These are phyloP conservation scores for Pristis pectinata DNA, from an alignment of 2,797 vertebrate genomes.

Conservation along the genomic window DNA sequence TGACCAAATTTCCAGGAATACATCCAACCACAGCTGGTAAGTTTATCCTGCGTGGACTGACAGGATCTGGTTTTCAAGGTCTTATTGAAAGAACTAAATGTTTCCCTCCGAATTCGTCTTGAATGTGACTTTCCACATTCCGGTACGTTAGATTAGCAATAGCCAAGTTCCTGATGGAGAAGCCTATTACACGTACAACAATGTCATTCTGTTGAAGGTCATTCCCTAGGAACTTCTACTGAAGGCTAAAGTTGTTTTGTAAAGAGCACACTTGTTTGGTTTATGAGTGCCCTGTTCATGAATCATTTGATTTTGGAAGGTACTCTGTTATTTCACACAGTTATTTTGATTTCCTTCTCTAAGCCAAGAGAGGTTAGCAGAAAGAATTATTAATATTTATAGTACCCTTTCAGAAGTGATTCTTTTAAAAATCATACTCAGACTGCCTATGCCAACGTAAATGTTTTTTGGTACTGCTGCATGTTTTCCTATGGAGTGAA, in stretches of 20 bases:
- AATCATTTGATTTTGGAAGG: constrained; percentile 5
- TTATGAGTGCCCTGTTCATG: neutral
- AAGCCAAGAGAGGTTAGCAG: neutral
- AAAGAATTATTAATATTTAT: constrained; percentile 32
- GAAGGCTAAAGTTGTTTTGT: neutral
- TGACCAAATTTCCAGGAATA: neutral
- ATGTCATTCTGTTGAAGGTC: neutral
- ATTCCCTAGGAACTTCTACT: neutral
- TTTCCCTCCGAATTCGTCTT: neutral
- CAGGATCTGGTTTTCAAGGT: neutral
- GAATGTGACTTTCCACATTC: neutral
- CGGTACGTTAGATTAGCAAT: neutral
- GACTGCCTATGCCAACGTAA: neutral
- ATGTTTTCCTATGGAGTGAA: neutral
- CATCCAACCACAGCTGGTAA: neutral
- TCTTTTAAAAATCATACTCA: neutral
- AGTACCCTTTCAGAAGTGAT: neutral
- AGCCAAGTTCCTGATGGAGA: neutral
- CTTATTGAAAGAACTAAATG: neutral
- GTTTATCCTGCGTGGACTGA: neutral
- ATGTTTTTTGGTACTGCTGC: neutral
- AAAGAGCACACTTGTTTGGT: neutral
- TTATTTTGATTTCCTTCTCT: constrained; percentile 20
- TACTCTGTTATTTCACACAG: neutral
- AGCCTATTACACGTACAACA: neutral